Percentiles rank a stretch among this genome's conserved stretches.
phyloP scores from a whole-genome alignment of 2,888 invertebrate species.

The Dryobotodes eremita region DNA sequence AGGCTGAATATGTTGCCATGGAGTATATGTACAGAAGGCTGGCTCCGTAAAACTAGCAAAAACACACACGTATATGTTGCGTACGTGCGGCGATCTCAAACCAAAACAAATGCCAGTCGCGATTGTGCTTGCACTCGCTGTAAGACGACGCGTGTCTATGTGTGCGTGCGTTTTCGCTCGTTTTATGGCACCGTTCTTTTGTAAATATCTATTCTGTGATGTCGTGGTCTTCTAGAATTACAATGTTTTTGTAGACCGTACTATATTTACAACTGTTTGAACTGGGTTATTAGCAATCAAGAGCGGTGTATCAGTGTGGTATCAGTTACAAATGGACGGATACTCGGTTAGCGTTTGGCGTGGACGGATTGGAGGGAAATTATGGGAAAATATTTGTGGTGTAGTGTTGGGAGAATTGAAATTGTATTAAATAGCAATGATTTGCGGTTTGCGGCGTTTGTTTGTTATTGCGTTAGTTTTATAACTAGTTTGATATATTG shows the following conservation, averaged over 20 bases:
- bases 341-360: constrained; percentile 34
- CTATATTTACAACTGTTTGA: constrained; percentile 50
- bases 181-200: not conserved
- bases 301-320: constrained; percentile 48
- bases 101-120: not conserved
- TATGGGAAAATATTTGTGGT: constrained; percentile 33
- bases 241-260: constrained; percentile 57
- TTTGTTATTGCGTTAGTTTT: constrained; percentile 17
- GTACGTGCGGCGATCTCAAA: constrained; percentile 1
- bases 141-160: too few relatives aligned
- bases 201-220: constrained; percentile 4
- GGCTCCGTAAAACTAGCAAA: not conserved
- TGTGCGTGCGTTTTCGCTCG: not conserved
- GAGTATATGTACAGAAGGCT: constrained; percentile 34
- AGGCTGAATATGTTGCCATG: constrained; percentile 50
- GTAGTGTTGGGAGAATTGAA: constrained; percentile 12
- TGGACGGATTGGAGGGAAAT: constrained; percentile 38
- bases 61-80: not conserved
- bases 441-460: constrained; percentile 31
- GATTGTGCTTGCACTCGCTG: not conserved
- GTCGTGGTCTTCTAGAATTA: constrained; percentile 59
- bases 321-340: constrained; percentile 63
- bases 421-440: constrained; percentile 37
- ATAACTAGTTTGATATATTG: not conserved
- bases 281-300: constrained; percentile 59